Evolutionary conservation across 1,140 invertebrate species (phyloP).

Genomic region (Agrilus planipennis): DNA sequence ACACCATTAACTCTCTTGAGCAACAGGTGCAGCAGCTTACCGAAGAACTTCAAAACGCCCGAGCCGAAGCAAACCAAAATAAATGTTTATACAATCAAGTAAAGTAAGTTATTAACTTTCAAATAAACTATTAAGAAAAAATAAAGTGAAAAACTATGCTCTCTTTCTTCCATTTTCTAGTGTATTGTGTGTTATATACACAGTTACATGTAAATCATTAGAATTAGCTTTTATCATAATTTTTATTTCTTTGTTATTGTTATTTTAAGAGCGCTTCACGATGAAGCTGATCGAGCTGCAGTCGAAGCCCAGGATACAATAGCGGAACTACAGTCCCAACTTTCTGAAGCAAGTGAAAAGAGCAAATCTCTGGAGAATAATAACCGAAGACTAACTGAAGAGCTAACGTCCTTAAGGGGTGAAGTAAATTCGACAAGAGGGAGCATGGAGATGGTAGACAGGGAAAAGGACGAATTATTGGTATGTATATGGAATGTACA

Average conservation of each 20-base stretch:
- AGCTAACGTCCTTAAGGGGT: constrained; percentile 19
- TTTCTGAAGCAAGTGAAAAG: constrained; percentile 21
- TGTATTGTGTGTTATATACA: too few relatives aligned
- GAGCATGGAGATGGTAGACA: constrained; percentile 27
- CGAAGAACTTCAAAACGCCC: constrained; percentile 19
- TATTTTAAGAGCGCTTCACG: constrained; percentile 28
- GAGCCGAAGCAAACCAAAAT: constrained; percentile 25
- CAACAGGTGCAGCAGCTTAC: constrained; percentile 24
- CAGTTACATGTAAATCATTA: too few relatives aligned
- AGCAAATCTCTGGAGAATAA: constrained; percentile 18
- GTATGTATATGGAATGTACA: constrained; percentile 17
- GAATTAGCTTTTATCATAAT: background rate
- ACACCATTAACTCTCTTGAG: constrained; percentile 26
- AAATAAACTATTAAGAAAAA: too few relatives aligned
- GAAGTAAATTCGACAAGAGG: constrained; percentile 26
- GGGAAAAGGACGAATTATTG: constrained; percentile 31
- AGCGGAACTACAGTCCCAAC: constrained; percentile 23
- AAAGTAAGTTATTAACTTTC: constrained; percentile 25
- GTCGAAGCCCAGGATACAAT: constrained; percentile 27
- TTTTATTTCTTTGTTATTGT: background rate
- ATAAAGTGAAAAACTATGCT: too few relatives aligned
- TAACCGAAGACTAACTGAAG: constrained; percentile 14
- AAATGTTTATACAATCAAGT: constrained; percentile 26
- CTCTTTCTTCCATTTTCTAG: too few relatives aligned
- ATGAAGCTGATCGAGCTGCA: constrained; percentile 31